These are phyloP conservation scores for Siniperca obscura DNA, from an alignment of 2,797 vertebrate species.

Conservation along the genomic window DNA sequence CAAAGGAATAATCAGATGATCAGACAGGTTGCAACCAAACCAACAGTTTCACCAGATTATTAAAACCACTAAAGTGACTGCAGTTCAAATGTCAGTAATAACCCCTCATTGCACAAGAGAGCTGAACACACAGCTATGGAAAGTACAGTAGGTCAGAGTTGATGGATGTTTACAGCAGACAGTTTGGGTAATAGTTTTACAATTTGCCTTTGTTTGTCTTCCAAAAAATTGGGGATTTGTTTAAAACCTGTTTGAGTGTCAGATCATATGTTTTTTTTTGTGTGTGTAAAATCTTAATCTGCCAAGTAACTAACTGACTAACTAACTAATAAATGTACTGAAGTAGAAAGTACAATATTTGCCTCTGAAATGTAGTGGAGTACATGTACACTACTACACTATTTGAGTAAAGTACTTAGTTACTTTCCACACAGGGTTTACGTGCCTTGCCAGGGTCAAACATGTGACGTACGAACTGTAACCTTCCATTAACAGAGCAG, in stretches of 20 bases:
- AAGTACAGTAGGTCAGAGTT: too few relatives aligned
- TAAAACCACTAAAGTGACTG: background rate
- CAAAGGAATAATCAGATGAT: background rate
- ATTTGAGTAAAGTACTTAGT: background rate
- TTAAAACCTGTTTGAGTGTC: background rate
- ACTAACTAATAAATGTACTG: too few relatives aligned
- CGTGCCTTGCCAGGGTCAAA: slow-evolving; percentile 14
- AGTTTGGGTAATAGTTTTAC: background rate
- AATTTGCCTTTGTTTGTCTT: background rate
- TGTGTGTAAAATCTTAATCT: background rate
- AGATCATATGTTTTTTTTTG: background rate
- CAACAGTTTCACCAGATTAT: background rate
- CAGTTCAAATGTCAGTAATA: background rate
- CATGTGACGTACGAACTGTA: slow-evolving; percentile 1
- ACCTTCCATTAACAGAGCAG: slow-evolving; percentile 40
- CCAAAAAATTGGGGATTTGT: background rate
- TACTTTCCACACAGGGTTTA: background rate
- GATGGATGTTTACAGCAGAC: background rate
- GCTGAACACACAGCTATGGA: background rate
- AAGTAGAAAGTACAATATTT: background rate
- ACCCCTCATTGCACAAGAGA: background rate
- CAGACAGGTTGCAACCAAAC: background rate
- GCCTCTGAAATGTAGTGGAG: background rate
- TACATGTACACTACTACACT: background rate
- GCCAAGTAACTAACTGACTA: background rate